Evolutionary conservation across 2,113 vertebrate species (phyloP).

Genomic region (Salminus brasiliensis): DNA sequence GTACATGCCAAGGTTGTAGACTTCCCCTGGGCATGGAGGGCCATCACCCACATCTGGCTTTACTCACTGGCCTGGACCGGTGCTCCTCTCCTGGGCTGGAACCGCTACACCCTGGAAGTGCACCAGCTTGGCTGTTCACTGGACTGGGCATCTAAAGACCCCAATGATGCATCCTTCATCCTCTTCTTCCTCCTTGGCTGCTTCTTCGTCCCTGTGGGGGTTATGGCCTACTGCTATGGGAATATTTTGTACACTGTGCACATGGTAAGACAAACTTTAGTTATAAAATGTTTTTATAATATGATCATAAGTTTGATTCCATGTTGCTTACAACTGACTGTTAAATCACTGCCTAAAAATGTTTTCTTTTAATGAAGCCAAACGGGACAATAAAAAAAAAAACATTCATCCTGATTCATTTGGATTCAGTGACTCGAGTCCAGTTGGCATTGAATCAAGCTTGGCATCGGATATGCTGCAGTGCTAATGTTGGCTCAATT

Average conservation of each 20-base stretch:
- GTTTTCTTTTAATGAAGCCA: too few species aligned
- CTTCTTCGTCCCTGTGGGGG: conserved; percentile 84
- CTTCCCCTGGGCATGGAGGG: conserved; percentile 89
- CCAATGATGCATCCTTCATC: conserved; percentile 87
- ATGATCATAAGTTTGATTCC: too few species aligned
- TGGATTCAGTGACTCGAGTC: too few species aligned
- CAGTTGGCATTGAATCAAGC: too few species aligned
- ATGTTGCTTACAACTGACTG: too few species aligned
- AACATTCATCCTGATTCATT: too few species aligned
- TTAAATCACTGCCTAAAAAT: too few species aligned
- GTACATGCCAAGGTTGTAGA: conserved; percentile 89
- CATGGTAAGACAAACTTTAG: conserved; percentile 81
- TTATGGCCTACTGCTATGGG: conserved; percentile 92
- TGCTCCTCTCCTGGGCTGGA: conserved; percentile 91
- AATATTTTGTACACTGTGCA: conserved; percentile 88
- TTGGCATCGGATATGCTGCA: too few species aligned
- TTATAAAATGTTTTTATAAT: too few species aligned
- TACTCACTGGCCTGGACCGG: conserved; percentile 92
- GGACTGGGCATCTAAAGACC: conserved; percentile 89
- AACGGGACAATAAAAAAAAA: too few species aligned
- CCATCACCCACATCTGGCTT: conserved; percentile 89
- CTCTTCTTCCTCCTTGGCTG: conserved; percentile 90
- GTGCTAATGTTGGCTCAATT: too few species aligned
- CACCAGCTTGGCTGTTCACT: conserved; percentile 87
- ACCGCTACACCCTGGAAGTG: conserved; percentile 87